Evolutionary conservation across 1,140 invertebrate genomes (phyloP).

Genomic region (Chrysomallon squamiferum): DNA sequence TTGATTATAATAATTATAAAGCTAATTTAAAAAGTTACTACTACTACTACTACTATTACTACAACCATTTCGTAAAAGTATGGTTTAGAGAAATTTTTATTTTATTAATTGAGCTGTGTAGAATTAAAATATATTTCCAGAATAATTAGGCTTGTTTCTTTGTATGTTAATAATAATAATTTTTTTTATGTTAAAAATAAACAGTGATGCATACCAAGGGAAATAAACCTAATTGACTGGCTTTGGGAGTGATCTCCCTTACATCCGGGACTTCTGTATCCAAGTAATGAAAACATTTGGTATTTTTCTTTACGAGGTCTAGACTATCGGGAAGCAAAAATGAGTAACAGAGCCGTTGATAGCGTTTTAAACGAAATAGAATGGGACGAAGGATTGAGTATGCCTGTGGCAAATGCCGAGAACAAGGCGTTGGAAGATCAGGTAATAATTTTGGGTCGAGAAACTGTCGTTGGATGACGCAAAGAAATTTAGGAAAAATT

Average conservation of each 20-base stretch:
- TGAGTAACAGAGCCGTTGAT: conserved; percentile 39
- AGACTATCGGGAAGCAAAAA: conserved; percentile 23
- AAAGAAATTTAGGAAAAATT: neutral
- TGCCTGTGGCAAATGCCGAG: conserved; percentile 63
- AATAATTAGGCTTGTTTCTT: neutral
- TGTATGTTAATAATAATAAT: neutral
- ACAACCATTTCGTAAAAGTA: neutral
- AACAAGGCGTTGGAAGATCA: conserved; percentile 60
- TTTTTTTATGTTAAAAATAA: too few relatives aligned
- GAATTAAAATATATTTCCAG: neutral
- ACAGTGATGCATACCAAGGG: too few relatives aligned
- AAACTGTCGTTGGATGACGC: conserved; percentile 7
- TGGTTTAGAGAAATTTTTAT: too few relatives aligned
- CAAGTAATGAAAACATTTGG: conserved; percentile 11
- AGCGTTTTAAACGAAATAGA: conserved; percentile 57
- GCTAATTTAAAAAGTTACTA: too few relatives aligned
- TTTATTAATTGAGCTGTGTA: too few relatives aligned
- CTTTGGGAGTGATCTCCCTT: too few relatives aligned
- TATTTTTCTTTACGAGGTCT: neutral
- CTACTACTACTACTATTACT: too few relatives aligned
- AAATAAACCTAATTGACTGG: too few relatives aligned
- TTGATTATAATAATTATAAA: too few relatives aligned
- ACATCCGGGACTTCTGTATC: neutral
- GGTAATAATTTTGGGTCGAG: conserved; percentile 28
- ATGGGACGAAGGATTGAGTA: conserved; percentile 63